Conservation (phyloP, 2,888 invertebrate genomes). For the Drosophila macrospina region DNA sequence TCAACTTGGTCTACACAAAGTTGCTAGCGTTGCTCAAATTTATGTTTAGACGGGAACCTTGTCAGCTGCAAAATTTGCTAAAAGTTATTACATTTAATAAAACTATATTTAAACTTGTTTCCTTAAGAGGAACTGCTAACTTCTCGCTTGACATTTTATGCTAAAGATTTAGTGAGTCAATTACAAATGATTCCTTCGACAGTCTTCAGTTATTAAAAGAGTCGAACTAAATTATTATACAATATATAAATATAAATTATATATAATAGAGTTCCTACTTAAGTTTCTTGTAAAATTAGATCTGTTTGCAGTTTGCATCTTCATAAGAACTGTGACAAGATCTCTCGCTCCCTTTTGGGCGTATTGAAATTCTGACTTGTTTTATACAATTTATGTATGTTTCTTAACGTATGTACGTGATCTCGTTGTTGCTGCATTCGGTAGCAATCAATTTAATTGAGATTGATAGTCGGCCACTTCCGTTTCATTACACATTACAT, state of each 20-base stretch:
- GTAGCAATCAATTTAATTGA: conserved; percentile 78
- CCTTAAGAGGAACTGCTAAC: too few relatives aligned
- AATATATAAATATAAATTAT: too few relatives aligned
- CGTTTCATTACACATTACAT: conserved; percentile 72
- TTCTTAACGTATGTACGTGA: too few relatives aligned
- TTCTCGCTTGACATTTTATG: too few relatives aligned
- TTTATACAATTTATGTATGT: neutral
- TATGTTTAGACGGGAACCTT: conserved; percentile 14
- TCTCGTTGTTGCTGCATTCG: conserved; percentile 16
- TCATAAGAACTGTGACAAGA: neutral
- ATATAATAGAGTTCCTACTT: too few relatives aligned
- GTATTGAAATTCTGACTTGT: neutral
- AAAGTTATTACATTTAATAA: neutral
- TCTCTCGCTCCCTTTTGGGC: neutral
- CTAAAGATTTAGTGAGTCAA: too few relatives aligned
- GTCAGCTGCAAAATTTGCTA: neutral
- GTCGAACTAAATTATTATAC: too few relatives aligned
- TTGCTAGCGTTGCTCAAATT: conserved; percentile 26
- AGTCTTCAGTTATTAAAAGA: too few relatives aligned
- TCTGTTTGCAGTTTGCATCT: neutral
- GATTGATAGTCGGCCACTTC: conserved; percentile 76
- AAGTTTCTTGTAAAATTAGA: too few relatives aligned
- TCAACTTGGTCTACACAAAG: conserved; percentile 50
- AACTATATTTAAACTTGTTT: neutral
- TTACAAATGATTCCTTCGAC: too few relatives aligned